Base-by-base conservation (phyloP, 2,888 invertebrate genomes). In the Diplazon laetatorius region DNA sequence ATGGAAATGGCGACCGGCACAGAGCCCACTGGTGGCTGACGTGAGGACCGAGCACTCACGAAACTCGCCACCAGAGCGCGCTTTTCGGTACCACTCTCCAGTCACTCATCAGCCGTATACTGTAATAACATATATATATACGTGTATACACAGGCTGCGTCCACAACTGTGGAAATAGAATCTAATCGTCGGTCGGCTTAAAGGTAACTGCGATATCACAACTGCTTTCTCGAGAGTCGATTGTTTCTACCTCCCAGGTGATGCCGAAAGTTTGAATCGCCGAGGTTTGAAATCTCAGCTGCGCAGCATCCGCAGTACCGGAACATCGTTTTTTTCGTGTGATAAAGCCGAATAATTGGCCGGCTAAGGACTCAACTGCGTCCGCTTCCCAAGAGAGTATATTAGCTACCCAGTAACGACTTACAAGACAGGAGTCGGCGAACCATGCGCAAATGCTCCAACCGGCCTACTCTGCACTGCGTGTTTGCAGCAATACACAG, bases 321-420 rank as follows among this genome's bases (percentile, higher is more conserved):
- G 25, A 30, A 39, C 25, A 16, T 37, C 22, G 35, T 63, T 35
- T n/a, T 52, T 46, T 60, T 59, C 20, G 65, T 37, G 52, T 66
- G 52, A 50, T 66, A 66, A 66, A 52, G 65, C 46, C 57, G 59
- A 52, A 65, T 81, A 77, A 81, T 81, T 80, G 77, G 80, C 80
- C 77, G 69, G 69, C 71, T 74, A 75, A 80, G 81, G 71, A 74
- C 71, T 77, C 68, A 25, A 59, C 57, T 76, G 30, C n/a, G 30
- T 25, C 14, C 8, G 52, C 60, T 48, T 60, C 16, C 30, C 35
- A 66, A 60, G 39, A 39, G 52, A 39, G 50, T 52, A 52, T 39
- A 30, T 55, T 30, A 55, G 52, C 52, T 39, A 52, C 65, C 39
- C 39, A 52, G 50, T 52, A 66, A 66, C 52, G 52, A 39, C 52